Evolutionary conservation across 2,888 invertebrate genomes (phyloP).

Genomic region (Chouioia cunea): DNA sequence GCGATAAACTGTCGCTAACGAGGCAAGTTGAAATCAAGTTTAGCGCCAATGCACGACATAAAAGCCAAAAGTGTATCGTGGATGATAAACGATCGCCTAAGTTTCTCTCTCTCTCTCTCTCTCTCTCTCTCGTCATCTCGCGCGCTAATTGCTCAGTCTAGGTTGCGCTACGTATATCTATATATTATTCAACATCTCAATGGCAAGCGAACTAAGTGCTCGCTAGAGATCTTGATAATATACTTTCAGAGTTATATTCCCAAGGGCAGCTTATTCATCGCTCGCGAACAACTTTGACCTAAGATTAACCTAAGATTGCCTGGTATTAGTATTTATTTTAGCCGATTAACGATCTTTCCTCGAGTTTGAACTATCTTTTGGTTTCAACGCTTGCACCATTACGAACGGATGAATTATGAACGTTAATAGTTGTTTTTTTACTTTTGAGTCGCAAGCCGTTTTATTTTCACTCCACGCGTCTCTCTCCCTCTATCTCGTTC

Average conservation of each 20-base stretch:
- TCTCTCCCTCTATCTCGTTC: background rate
- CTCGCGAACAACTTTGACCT: too few species aligned
- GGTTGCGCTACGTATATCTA: too few species aligned
- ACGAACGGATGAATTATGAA: too few species aligned
- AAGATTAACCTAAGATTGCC: too few species aligned
- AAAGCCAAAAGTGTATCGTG: slow-evolving; percentile 29
- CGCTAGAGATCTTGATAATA: background rate
- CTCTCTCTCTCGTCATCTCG: slow-evolving; percentile 28
- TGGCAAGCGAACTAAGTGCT: slow-evolving; percentile 5
- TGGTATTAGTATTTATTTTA: too few species aligned
- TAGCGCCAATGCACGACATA: slow-evolving; percentile 18
- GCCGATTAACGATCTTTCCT: too few species aligned
- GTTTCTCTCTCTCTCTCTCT: slow-evolving; percentile 22
- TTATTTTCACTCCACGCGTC: background rate
- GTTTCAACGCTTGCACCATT: too few species aligned
- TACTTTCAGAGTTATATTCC: background rate
- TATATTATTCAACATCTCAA: too few species aligned
- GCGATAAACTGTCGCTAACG: slow-evolving; percentile 32
- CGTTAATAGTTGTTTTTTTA: too few species aligned
- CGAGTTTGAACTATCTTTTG: too few species aligned
- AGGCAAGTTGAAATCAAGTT: slow-evolving; percentile 48
- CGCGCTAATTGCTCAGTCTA: slow-evolving; percentile 37
- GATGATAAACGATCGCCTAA: slow-evolving; percentile 40
- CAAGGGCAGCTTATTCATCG: too few species aligned
- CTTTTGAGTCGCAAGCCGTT: background rate